Percentiles rank a stretch among this genome's conserved stretches.
phyloP scores from a whole-genome alignment of 1,140 invertebrate genomes.

The Caenorhabditis inopinata region DNA sequence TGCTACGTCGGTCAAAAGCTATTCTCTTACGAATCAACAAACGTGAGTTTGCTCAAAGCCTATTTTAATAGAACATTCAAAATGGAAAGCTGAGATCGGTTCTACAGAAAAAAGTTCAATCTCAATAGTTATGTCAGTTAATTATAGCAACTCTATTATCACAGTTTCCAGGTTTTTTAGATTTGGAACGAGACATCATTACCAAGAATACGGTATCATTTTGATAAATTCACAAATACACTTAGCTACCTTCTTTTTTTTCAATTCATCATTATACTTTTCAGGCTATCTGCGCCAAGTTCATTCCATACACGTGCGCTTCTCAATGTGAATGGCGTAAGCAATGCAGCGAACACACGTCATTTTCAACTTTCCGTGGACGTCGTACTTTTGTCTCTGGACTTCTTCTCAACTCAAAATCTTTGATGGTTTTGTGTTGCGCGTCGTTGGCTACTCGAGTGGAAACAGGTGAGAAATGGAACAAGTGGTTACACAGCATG shows the following conservation, averaged over 20 bases:
- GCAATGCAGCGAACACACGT: constrained; percentile 39
- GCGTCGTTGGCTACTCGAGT: constrained; percentile 46
- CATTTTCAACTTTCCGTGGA: constrained; percentile 35
- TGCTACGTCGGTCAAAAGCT: constrained; percentile 50
- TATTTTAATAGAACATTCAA: too few species aligned
- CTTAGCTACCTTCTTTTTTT: too few species aligned
- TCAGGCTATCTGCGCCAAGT: constrained; percentile 47
- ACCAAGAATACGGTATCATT: too few species aligned
- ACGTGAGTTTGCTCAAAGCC: too few species aligned
- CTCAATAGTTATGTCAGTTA: too few species aligned
- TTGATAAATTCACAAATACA: too few species aligned
- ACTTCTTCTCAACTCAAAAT: constrained; percentile 42
- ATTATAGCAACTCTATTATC: too few species aligned
- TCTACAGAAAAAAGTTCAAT: too few species aligned
- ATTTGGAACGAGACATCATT: too few species aligned
- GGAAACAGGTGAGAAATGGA: constrained; percentile 32
- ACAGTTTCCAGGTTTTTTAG: too few species aligned
- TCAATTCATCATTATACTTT: too few species aligned
- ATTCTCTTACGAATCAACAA: constrained; percentile 41
- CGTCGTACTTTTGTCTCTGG: constrained; percentile 49
- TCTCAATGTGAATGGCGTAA: constrained; percentile 46
- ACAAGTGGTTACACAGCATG: not conserved
- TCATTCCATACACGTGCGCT: constrained; percentile 45
- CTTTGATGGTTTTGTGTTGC: constrained; percentile 50
- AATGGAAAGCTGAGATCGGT: too few species aligned